Evolutionary conservation across 2,888 invertebrate species (phyloP), one percentile per base, ranked within the genome.

Genomic region (Eumacrocentrus americanus): DNA sequence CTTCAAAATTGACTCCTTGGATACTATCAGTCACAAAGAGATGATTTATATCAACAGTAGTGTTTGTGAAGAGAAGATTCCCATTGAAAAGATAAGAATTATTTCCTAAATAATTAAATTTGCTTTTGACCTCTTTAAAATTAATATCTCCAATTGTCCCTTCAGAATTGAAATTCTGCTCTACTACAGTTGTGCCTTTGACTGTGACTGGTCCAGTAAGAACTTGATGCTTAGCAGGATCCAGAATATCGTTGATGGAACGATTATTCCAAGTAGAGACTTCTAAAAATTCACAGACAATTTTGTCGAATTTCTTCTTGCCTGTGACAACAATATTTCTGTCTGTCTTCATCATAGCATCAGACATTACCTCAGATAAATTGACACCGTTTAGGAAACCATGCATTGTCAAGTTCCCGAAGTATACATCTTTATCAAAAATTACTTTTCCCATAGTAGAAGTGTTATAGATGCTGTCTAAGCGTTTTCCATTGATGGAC

Each of bases 331-430:
- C 25, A 14, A 77, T 61, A 42, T 70, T 23, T 0, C 7, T 54
- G 4, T 77, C 72, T 1, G 58, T 67, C 59, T 74, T 74, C 9
- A 68, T 23, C 6, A 75, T 62, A 0, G 69, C 61, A 52, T 77
- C 76, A 5, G 60, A 3, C 0, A 69, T 44, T 7, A 58, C 58
- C 38, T 71, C 60, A 2, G 68, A 64, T 3, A 77, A 67, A 44
- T 75, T 67, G 0, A 69, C 51, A 11, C 58, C 63, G n/a, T 77
- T 76, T 18, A 72, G 7, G 0, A 59, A 59, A 1, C 70, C 73
- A 1, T 58, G 40, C 3, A 77, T 63, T 0, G 48, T 66, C 40
- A 77, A 29, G 18, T 73, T 66, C 22, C 65, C 20, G 1, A 75
- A 67, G 3, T 52, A 56, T n/a, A 70, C 51, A 4, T 69, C 60